Base-by-base conservation (phyloP, 2,113 vertebrate genomes). In the Geococcyx californianus region DNA sequence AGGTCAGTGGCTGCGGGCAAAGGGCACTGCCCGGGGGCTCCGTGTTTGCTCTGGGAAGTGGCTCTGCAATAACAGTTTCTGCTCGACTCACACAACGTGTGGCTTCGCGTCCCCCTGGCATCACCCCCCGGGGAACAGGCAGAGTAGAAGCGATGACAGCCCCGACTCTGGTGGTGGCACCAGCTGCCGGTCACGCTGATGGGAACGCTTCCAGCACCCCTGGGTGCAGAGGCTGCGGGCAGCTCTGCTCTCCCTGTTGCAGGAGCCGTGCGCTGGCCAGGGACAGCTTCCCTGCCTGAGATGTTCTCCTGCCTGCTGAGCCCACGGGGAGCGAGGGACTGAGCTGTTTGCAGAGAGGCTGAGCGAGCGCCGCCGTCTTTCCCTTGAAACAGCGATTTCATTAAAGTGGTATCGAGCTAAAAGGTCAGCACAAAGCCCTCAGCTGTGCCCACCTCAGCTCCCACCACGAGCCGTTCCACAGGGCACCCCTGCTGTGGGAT, bases 251-350 rank as follows among this genome's bases (percentile, higher is more conserved):
- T 47, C 25, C 16, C 11, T 5, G 7, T 8, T 8, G 0, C n/a
- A 3, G 44, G 24, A 82, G 19, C 29, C 29, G 1, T 0, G 8
- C 26, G 2, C 1, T 3, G 0, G 31, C 42, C 67, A 0, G 34
- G 29, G 12, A 3, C 9, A n/a, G 7, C 38, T 47, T 16, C 40
- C 23, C 55, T 12, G 38, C 55, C 24, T 4, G 66, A 49, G 42
- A 42, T 45, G 52, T 38, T 21, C 42, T 45, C 2, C 47, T 20
- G n/a, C 8, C 55, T 9, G 42, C 55, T 2, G 7, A 12, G 40
- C 44, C 44, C 5, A 0, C 5, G 3, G 40, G 11, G 17, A 42
- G 13, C 1, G 0, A 42, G 40, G 13, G 40, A 13, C 40, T 42
- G 40, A 25, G 13, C 4, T 76, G 21, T 13, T 84, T 67, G 47